These are phyloP conservation scores for Erpobdella octoculata DNA, from an alignment of 2,888 invertebrate species.

Conservation along the genomic window DNA sequence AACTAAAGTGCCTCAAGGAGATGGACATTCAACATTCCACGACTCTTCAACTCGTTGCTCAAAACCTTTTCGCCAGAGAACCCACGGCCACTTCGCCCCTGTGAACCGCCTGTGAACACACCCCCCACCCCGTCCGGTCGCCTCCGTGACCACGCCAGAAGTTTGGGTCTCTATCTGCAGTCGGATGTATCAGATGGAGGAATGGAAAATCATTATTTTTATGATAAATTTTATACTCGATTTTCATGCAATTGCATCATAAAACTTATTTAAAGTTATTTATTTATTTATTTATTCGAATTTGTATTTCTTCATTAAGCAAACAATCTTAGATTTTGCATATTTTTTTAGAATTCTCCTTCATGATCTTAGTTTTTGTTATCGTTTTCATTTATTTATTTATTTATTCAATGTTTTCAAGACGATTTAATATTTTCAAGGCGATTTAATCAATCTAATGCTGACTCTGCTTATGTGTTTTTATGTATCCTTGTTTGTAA, in stretches of 20 bases:
- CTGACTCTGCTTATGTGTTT: too few relatives aligned
- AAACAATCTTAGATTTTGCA: background rate
- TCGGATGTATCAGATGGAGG: too few relatives aligned
- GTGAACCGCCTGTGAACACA: background rate
- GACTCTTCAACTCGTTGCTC: constrained; percentile 9
- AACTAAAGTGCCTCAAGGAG: background rate
- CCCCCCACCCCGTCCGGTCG: too few relatives aligned
- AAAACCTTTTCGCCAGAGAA: constrained; percentile 9
- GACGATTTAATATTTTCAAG: background rate
- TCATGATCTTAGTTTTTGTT: background rate
- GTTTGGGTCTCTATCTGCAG: too few relatives aligned
- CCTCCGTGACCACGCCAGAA: too few relatives aligned
- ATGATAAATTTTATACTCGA: too few relatives aligned
- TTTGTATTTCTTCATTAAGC: too few relatives aligned
- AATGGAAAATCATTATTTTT: too few relatives aligned
- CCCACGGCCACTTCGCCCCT: background rate
- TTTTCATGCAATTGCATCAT: too few relatives aligned
- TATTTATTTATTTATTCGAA: too few relatives aligned
- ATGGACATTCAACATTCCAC: constrained; percentile 6
- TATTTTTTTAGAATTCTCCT: background rate
- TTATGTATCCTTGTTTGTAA: background rate
- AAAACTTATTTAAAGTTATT: too few relatives aligned
- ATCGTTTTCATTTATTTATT: background rate
- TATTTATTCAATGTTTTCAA: background rate
- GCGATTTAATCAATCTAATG: too few relatives aligned